Base-by-base conservation (phyloP, 2,113 vertebrate species). In the Haemorhous mexicanus region DNA sequence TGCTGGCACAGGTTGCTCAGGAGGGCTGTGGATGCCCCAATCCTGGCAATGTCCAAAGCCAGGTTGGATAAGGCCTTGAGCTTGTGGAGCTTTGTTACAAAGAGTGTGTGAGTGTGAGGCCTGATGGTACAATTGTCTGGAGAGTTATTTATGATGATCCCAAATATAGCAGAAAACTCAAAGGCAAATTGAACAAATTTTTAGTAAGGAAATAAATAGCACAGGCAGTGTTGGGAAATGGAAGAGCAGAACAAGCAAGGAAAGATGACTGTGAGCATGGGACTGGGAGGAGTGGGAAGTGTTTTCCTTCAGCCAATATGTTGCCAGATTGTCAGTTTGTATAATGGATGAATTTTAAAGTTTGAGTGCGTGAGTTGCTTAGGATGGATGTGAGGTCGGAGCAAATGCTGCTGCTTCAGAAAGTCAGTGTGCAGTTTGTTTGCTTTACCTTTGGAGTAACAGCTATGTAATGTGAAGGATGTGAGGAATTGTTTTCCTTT, bases 131-230 rank as follows among this genome's bases (percentile, higher is more conserved):
- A 43, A 16, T 27, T 68, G 89, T 81, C 90, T 82, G 56, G 33
- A 39, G 83, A 84, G 55, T 80, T 84, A 53, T 75, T 80, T 75
- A 30, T 74, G 77, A 59, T 47, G 26, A 77, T 66, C 68, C 88
- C 77, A 94, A 90, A 92, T 86, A 90, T 35, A 93, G 80, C 18
- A 92, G 83, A 64, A 69, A 61, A 35, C 43, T 70, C 50, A 16
- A 80, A 77, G 64, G 80, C 64, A 18, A 19, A 7, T 9, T 59
- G 76, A 86, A 21, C n/a, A 32, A 2, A 43, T 81, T 85, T 73
- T 74, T n/a, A 82, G 44, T 59, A 39, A n/a, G 70, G 66, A 64
- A 87, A 87, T 93, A 91, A 89, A 93, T 79, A 83, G 70, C 74
- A 44, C 44, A 55, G 73, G 52, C 47, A 27, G 9, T 30, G 37